phyloP scores from a whole-genome alignment of 30 jellyfish, hydroid and myxozoan species.

The Turritopsis dohrnii region DNA sequence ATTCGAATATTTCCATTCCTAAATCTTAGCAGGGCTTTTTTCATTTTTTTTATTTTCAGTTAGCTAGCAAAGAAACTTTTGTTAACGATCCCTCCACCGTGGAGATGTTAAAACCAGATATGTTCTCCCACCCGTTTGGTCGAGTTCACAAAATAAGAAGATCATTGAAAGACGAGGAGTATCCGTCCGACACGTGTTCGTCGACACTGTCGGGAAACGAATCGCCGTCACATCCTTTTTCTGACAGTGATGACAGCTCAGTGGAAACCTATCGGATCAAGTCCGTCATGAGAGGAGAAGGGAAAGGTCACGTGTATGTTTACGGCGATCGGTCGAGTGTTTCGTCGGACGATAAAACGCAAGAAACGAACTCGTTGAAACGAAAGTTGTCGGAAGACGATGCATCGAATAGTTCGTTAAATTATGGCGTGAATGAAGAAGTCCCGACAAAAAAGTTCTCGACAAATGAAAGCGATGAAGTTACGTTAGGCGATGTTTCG shows the following conservation, averaged over 20 bases:
- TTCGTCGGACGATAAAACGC: background rate
- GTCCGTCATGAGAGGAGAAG: constrained; percentile 67
- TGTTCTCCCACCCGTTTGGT: constrained; percentile 12
- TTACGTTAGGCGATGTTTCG: background rate
- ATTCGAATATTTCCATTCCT: no score
- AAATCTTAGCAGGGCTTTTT: background rate
- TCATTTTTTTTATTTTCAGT: no score
- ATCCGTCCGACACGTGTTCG: constrained; percentile 39
- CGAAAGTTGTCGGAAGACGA: background rate
- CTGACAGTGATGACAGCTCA: constrained; percentile 76
- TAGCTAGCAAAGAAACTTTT: constrained; percentile 57
- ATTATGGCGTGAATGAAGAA: background rate
- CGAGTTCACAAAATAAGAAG: background rate
- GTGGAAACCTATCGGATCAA: constrained; percentile 80
- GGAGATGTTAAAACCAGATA: constrained; percentile 53
- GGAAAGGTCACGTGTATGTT: constrained; percentile 65
- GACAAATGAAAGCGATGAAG: background rate
- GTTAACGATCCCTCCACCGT: constrained; percentile 61
- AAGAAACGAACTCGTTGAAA: background rate
- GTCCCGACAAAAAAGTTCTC: background rate
- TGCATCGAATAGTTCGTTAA: background rate
- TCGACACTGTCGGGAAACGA: constrained; percentile 85
- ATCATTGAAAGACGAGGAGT: background rate
- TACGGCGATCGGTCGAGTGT: constrained; percentile 32
- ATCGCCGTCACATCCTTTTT: constrained; percentile 67